Base-by-base conservation (phyloP, 2,888 invertebrate genomes). In the Pammene aurita region DNA sequence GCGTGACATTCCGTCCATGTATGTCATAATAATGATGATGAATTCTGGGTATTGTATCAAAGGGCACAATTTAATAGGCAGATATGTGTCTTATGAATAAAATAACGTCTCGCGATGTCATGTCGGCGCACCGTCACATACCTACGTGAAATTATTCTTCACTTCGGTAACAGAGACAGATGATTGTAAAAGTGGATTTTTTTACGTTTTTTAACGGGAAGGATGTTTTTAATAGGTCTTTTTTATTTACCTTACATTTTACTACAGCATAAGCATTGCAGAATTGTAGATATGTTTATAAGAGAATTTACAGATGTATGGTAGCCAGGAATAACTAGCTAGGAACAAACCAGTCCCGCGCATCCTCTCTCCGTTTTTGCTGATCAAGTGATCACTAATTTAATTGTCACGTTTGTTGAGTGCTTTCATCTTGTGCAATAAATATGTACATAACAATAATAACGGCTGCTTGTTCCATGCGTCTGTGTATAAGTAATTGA, bases 21-120 rank as follows among this genome's bases (percentile, higher is more conserved):
- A 57, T 50, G 63, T 63, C 68, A 52, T 35, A 68, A 57, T 68
- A 68, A 68, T 26, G 63, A 58, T 68, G 63, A 68, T 57, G 50
- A 52, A 68, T 68, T 57, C 44, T n/a, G 48, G 26, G 52, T 68
- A 63, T 68, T 68, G 68, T 58, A 52, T 57, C 63, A 68, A 55
- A 63, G 44, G 50, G 57, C 34, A 44, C 14, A 48, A 55, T 56
- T 56, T 57, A 63, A 63, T 68, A 63, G 42, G n/a, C 34, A 34
- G n/a, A 26, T 52, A 50, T 26, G 52, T 68, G 52, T 63, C 57
- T 35, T 62, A 44, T 55, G 62, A 67, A 68, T 68, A 63, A 57
- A 57, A 54, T 60, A 66, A 63, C 13, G 57, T 57, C 42, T 34
- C 54, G 56, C 34, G n/a, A 42, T 57, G 44, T 52, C 18, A 52